phyloP scores from a whole-genome alignment of 1,140 invertebrate species.

The Temnothorax curvispinosus region DNA sequence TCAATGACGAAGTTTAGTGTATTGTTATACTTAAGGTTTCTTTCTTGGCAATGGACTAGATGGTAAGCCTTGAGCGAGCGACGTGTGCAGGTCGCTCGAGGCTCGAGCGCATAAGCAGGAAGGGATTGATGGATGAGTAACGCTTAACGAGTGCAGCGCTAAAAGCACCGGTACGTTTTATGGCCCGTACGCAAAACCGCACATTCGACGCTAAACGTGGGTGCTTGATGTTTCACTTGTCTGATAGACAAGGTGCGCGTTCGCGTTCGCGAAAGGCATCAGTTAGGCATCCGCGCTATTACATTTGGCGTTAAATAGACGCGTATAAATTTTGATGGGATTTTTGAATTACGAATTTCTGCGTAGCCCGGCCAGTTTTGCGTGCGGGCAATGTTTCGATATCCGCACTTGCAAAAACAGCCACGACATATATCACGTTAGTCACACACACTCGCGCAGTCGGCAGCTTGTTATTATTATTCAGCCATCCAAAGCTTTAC shows the following conservation, averaged over 20 bases:
- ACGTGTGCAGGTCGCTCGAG: conserved; percentile 73
- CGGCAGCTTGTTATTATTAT: not conserved
- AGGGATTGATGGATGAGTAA: conserved; percentile 41
- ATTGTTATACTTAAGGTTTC: conserved; percentile 85
- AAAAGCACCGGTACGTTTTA: conserved; percentile 51
- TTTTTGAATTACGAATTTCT: not conserved
- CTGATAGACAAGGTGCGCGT: not conserved
- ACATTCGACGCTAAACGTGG: not conserved
- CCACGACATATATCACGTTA: not conserved
- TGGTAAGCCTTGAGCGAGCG: conserved; percentile 81
- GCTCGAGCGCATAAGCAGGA: conserved; percentile 44
- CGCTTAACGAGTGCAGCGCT: conserved; percentile 34
- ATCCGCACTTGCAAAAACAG: conserved; percentile 16
- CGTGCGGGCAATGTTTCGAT: not conserved
- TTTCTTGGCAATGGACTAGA: conserved; percentile 85
- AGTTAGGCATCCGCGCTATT: conserved; percentile 13
- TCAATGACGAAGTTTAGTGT: conserved; percentile 76
- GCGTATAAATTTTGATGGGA: conserved; percentile 9
- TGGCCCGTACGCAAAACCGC: conserved; percentile 34
- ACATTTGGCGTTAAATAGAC: conserved; percentile 4
- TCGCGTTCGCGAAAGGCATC: not conserved
- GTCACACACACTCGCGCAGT: not conserved
- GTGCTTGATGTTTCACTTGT: conserved; percentile 36
- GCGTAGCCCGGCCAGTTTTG: not conserved
- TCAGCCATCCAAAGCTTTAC: not conserved